Base-by-base conservation (phyloP, 2,797 vertebrate species). In the Sarcoramphus papa region DNA sequence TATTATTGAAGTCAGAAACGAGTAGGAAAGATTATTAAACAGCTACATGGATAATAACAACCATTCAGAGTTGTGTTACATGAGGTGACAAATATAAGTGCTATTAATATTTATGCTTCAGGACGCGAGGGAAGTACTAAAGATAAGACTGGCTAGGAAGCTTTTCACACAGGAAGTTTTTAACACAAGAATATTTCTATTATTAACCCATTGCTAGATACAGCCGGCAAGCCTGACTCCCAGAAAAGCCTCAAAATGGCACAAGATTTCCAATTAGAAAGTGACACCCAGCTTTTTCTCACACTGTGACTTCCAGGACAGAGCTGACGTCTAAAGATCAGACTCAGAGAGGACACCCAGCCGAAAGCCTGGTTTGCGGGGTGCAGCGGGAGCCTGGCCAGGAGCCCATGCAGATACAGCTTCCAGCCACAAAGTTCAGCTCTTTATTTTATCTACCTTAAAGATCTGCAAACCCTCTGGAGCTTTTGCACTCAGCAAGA, bases 1-100 rank as follows among this genome's bases (percentile, higher is more conserved):
- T 80, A 3, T 1, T n/a, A 24, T 0, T 41, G 35, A 27, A n/a
- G 73, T 12, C 37, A 65, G 78, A 25, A 56, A 47, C 0, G 37
- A 76, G 90, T 0, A 68, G 73, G 50, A 4, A 68, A 77, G 50
- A 40, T 45, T 18, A 35, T 33, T 4, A 30, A 83, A 31, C 1
- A 40, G 73, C 28, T 67, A 63, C 47, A 15, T 2, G 75, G 41
- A 18, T 9, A 72, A 62, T 7, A 56, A 74, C 28, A 57, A 41
- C 6, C 5, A 62, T 6, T 37, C 65, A 30, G 65, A 45, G 54
- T 30, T 1, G 0, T 1, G 27, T 28, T 21, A 37, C 35, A 17
- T 0, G 5, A 90, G 78, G 57, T n/a, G 87, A 90, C 76, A 90
- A 77, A 87, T 12, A 1, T 2, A 57, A 64, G 30, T 25, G 68